phyloP scores from a whole-genome alignment of 2,113 vertebrate genomes.

The Bubo bubo region DNA sequence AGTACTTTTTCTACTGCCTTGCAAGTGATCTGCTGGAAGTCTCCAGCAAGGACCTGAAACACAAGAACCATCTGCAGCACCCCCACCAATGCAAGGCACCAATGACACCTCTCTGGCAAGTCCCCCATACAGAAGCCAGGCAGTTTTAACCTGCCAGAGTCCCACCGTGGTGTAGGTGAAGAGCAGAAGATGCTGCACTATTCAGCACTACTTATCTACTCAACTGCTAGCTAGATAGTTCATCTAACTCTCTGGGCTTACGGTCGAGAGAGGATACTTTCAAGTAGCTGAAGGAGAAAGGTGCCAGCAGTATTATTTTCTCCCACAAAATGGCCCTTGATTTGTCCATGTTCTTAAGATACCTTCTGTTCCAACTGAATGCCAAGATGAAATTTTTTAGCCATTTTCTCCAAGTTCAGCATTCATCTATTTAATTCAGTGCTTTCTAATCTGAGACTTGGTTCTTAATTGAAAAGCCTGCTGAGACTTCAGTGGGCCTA shows the following conservation, averaged over 20 bases:
- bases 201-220: neutral
- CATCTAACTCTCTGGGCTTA: neutral
- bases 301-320: neutral
- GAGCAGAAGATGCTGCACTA: neutral
- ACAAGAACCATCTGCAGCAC: neutral
- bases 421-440: neutral
- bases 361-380: neutral
- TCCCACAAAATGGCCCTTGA: neutral
- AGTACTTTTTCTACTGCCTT: neutral
- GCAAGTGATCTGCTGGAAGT: neutral
- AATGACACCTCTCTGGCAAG: neutral
- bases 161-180: neutral
- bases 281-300: neutral
- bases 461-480: neutral
- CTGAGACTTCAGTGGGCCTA: neutral
- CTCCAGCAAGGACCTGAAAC: neutral
- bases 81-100: rapidly evolving
- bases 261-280: neutral
- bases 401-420: neutral
- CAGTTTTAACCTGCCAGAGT: neutral
- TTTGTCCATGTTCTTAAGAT: neutral
- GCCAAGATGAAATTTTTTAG: neutral
- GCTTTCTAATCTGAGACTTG: neutral
- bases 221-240: neutral
- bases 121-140: neutral